These are phyloP conservation scores for Drosophila arizonae DNA, from an alignment of 1,140 invertebrate species.

Conservation along the genomic window DNA sequence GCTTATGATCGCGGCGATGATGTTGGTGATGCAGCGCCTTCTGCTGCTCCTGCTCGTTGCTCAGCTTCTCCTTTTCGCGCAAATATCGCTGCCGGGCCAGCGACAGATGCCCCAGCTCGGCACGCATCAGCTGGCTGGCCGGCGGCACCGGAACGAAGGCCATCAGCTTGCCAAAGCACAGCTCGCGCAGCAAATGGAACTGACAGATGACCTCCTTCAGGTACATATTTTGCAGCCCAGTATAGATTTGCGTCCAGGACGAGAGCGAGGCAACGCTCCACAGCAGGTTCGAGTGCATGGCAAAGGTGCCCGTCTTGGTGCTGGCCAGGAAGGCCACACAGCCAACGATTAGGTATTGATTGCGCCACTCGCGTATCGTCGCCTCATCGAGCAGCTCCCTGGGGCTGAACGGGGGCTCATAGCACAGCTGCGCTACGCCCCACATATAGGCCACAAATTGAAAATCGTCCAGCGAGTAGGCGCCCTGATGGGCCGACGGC, in stretches of 20 bases:
- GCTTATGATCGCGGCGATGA: no score
- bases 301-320: slow-evolving; percentile 44
- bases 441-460: slow-evolving; percentile 62
- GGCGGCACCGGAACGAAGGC: slow-evolving; percentile 23
- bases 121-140: background rate
- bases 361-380: slow-evolving; percentile 4
- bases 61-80: no score
- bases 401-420: slow-evolving; percentile 48
- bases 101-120: slow-evolving; percentile 33
- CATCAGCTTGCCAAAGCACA: slow-evolving; percentile 52
- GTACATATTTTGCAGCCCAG: slow-evolving; percentile 52
- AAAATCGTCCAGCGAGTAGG: slow-evolving; percentile 57
- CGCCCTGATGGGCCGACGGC: slow-evolving; percentile 31
- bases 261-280: slow-evolving; percentile 50
- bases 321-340: slow-evolving; percentile 30
- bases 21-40: background rate
- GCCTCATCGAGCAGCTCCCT: slow-evolving; percentile 38
- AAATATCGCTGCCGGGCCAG: background rate
- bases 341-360: slow-evolving; percentile 31
- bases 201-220: slow-evolving; percentile 34
- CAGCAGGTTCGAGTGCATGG: slow-evolving; percentile 53
- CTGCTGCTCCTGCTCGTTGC: background rate
- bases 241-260: slow-evolving; percentile 47
- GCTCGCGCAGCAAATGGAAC: slow-evolving; percentile 28
- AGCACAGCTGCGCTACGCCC: slow-evolving; percentile 56